These are phyloP conservation scores for Ctenochaetus hawaiiensis DNA, from an alignment of 2,797 vertebrate species.

Conservation along the genomic window DNA sequence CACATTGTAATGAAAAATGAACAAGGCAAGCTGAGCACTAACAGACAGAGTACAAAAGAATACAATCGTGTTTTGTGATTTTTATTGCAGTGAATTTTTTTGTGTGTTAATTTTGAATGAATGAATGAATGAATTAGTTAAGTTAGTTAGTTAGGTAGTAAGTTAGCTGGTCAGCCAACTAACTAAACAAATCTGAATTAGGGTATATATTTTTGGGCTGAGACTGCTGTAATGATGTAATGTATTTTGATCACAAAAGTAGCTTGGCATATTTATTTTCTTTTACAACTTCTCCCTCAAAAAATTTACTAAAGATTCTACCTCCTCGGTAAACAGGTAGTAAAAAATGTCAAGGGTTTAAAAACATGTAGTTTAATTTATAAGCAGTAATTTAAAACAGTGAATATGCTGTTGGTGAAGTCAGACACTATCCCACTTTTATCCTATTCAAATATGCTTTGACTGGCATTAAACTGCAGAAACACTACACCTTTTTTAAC, in stretches of 20 bases:
- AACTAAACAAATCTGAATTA: background rate
- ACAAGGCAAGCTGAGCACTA: background rate
- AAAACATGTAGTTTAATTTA: background rate
- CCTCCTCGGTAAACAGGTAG: background rate
- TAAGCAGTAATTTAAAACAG: background rate
- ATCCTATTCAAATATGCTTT: background rate
- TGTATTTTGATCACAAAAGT: conserved; percentile 3
- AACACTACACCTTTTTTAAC: background rate
- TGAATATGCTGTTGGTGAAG: background rate
- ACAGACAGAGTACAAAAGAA: background rate
- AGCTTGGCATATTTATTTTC: background rate
- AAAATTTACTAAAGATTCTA: background rate
- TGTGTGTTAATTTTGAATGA: background rate
- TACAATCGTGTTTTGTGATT: background rate
- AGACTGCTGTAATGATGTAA: background rate
- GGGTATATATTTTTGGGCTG: background rate
- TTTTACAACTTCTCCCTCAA: background rate
- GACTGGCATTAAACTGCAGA: background rate
- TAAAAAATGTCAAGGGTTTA: background rate
- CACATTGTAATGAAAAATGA: background rate
- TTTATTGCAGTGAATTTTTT: background rate
- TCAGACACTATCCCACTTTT: background rate
- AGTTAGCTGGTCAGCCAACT: too few species aligned
- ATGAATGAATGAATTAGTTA: background rate
- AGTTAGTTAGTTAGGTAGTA: background rate